These are phyloP conservation scores for Chrysocyon brachyurus DNA, from an alignment of 2,797 vertebrate genomes.

Conservation along the genomic window DNA sequence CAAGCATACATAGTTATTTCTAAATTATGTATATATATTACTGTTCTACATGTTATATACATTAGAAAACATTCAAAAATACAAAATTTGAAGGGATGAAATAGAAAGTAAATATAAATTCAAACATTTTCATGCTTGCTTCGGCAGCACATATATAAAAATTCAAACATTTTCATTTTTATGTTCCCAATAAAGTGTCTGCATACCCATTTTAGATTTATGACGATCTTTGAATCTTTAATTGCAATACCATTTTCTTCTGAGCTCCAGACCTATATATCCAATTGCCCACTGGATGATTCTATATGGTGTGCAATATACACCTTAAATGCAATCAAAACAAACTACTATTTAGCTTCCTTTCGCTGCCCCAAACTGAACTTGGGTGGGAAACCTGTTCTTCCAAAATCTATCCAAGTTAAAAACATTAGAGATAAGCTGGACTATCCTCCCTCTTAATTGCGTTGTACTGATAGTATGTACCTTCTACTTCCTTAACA, in stretches of 20 bases:
- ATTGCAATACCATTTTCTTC: background rate
- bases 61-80: background rate
- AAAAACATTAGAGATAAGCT: background rate
- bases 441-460: background rate
- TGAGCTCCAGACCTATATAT: background rate
- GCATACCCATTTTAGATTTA: background rate
- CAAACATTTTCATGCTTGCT: background rate
- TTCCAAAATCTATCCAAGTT: background rate
- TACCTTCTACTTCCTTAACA: background rate
- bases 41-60: constrained; percentile 32
- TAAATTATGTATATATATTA: background rate
- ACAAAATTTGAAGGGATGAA: background rate
- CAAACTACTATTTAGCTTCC: background rate
- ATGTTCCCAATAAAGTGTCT: background rate
- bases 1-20: background rate
- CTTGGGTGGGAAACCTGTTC: background rate
- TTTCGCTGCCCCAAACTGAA: background rate
- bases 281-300: background rate
- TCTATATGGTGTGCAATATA: background rate
- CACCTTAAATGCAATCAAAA: constrained; percentile 13
- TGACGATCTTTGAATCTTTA: background rate
- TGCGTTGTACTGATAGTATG: background rate
- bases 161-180: constrained; percentile 21
- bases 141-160: background rate
- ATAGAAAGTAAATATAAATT: constrained; percentile 57